Evolutionary conservation across 2,888 invertebrate genomes (phyloP).

Genomic region (Lasius fuliginosus): DNA sequence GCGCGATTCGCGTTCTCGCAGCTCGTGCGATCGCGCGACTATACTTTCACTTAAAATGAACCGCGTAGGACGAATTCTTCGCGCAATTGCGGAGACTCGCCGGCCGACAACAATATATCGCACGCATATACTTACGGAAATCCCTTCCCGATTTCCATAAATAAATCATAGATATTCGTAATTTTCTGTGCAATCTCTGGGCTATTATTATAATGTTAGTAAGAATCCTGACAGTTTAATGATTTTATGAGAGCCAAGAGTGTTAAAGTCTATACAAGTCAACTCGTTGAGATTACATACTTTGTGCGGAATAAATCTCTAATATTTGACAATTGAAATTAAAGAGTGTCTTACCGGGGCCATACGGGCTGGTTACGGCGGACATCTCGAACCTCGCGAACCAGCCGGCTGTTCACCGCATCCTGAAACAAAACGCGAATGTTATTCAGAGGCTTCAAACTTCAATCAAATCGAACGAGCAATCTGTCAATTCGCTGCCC

Average conservation of each 20-base stretch:
- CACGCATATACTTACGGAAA: background rate
- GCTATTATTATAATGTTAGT: background rate
- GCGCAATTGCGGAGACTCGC: constrained; percentile 23
- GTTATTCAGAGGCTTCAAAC: background rate
- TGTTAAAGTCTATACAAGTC: background rate
- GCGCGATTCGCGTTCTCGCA: constrained; percentile 22
- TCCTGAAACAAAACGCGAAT: constrained; percentile 80
- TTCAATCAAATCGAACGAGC: background rate
- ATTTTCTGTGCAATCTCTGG: background rate
- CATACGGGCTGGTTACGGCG: constrained; percentile 86
- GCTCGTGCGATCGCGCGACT: background rate
- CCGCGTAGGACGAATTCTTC: constrained; percentile 29
- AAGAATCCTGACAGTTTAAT: background rate
- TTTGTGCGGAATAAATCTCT: background rate
- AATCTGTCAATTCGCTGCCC: background rate
- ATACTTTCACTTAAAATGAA: constrained; percentile 38
- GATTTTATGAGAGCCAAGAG: background rate
- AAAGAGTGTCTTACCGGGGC: constrained; percentile 84
- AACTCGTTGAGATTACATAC: background rate
- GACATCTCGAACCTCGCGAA: constrained; percentile 84
- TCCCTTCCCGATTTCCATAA: background rate
- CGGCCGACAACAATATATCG: background rate
- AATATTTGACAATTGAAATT: background rate
- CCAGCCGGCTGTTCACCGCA: constrained; percentile 81
- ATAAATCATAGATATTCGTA: background rate